Evolutionary conservation across 2,113 vertebrate genomes (phyloP).

Genomic region (Istiophorus platypterus): DNA sequence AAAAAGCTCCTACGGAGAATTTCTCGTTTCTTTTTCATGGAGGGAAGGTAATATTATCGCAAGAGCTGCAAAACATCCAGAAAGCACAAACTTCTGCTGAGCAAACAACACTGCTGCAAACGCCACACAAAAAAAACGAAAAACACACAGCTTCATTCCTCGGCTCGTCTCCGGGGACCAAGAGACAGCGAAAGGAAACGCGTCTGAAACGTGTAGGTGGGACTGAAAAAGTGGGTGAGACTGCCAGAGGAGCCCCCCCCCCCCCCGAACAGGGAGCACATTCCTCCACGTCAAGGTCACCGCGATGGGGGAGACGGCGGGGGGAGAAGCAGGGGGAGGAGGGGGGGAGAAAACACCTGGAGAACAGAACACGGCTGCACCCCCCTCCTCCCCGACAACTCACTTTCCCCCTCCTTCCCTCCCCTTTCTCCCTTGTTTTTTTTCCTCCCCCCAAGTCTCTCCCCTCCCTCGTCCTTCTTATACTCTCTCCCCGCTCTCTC

Average conservation of each 20-base stretch:
- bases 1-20: neutral
- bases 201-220: slow-evolving; percentile 33
- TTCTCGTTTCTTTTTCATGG: slow-evolving; percentile 31
- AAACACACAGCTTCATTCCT: slow-evolving; percentile 5
- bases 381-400: slow-evolving; percentile 14
- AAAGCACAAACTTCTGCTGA: too few species aligned
- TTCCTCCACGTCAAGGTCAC: slow-evolving; percentile 83
- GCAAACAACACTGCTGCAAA: slow-evolving; percentile 17
- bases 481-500: neutral
- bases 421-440: neutral
- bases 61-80: neutral
- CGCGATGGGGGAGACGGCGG: slow-evolving; percentile 40
- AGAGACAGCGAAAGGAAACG: slow-evolving; percentile 5
- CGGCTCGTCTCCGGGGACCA: neutral
- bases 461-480: neutral
- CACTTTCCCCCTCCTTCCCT: slow-evolving; percentile 22
- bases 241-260: slow-evolving; percentile 44
- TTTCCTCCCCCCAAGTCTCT: neutral
- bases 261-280: slow-evolving; percentile 74
- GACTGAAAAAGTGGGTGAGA: slow-evolving; percentile 53
- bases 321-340: slow-evolving; percentile 34
- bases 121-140: slow-evolving; percentile 14
- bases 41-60: slow-evolving; percentile 14
- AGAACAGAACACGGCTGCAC: slow-evolving; percentile 66
- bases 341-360: slow-evolving; percentile 77